Evolutionary conservation across 2,797 vertebrate species (phyloP).

Genomic region (Momotus momota): DNA sequence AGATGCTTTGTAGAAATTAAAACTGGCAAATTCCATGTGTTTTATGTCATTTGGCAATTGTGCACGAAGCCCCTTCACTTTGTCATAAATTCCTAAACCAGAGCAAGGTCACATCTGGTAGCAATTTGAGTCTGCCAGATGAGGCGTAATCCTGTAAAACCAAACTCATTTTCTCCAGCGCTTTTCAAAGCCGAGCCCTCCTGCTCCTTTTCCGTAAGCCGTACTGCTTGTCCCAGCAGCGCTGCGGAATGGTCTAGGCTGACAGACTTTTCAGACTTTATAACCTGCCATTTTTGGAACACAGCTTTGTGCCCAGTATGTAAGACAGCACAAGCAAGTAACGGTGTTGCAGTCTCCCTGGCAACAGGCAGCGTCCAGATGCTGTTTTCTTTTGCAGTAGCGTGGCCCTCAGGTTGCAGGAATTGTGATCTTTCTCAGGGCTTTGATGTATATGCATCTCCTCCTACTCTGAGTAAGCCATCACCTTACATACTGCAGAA

Average conservation of each 20-base stretch:
- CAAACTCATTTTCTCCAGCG: constrained; percentile 30
- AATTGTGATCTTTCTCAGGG: neutral
- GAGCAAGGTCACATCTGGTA: constrained; percentile 66
- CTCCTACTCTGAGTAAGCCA: neutral
- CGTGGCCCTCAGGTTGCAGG: neutral
- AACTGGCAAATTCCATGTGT: constrained; percentile 48
- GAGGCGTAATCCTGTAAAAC: constrained; percentile 27
- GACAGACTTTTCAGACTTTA: constrained; percentile 18
- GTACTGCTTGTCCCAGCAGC: neutral
- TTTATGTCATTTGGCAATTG: constrained; percentile 45
- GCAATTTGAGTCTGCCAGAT: constrained; percentile 58
- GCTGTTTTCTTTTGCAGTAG: neutral
- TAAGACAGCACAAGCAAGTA: neutral
- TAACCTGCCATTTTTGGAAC: neutral
- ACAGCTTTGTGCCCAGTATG: neutral
- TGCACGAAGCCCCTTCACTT: neutral
- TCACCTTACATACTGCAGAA: neutral
- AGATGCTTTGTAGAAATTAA: neutral
- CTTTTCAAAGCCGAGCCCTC: neutral
- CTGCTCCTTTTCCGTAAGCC: neutral
- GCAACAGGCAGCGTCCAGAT: neutral
- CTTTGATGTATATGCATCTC: neutral
- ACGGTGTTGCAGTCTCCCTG: neutral
- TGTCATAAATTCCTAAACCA: constrained; percentile 49
- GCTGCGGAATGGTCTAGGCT: neutral